These are phyloP conservation scores for Meteorus sp. DNA, from an alignment of 1,140 invertebrate species.

Conservation along the genomic window DNA sequence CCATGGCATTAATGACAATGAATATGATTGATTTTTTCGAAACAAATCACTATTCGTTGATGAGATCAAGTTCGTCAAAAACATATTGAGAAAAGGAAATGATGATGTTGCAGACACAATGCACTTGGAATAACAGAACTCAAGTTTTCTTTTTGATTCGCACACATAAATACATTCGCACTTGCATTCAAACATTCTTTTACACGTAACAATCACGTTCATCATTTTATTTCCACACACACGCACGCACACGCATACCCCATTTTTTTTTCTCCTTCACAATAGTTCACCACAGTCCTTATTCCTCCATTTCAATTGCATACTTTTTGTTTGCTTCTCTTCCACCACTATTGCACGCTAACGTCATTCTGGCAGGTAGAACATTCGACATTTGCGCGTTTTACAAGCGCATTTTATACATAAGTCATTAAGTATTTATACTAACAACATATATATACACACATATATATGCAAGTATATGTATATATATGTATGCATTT, in stretches of 20 bases:
- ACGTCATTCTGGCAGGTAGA: neutral
- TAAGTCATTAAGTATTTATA: too few relatives aligned
- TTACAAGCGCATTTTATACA: slow-evolving; percentile 26
- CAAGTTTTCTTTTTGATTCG: slow-evolving; percentile 9
- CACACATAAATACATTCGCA: slow-evolving; percentile 21
- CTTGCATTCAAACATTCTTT: neutral
- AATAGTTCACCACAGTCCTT: too few relatives aligned
- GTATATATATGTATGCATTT: slow-evolving; percentile 15
- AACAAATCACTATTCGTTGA: neutral
- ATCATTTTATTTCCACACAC: neutral
- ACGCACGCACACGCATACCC: slow-evolving; percentile 27
- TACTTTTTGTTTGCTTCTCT: too few relatives aligned
- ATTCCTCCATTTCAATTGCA: too few relatives aligned
- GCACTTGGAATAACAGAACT: neutral
- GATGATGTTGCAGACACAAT: neutral
- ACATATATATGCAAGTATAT: slow-evolving; percentile 10
- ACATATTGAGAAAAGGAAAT: neutral
- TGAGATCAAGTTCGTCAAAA: too few relatives aligned
- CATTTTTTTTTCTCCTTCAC: neutral
- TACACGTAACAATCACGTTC: slow-evolving; percentile 30
- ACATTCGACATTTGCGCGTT: slow-evolving; percentile 23
- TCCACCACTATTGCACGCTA: too few relatives aligned
- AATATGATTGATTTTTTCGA: neutral
- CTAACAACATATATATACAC: too few relatives aligned
- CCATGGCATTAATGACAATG: slow-evolving; percentile 1